Evolutionary conservation across 2,113 vertebrate species (phyloP).

Genomic region (Atrichornis clamosus): DNA sequence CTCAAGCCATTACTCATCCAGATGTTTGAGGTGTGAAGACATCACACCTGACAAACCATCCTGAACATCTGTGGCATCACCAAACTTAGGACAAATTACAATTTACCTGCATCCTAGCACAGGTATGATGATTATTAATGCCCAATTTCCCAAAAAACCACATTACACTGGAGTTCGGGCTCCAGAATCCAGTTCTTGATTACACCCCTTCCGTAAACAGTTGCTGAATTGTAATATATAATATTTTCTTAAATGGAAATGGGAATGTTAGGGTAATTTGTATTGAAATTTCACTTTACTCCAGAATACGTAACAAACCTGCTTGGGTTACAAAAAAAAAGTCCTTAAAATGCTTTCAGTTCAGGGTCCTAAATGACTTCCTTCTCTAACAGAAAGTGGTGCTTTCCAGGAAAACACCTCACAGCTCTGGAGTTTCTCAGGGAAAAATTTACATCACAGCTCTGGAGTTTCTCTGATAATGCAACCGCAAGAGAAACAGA

Average conservation of each 20-base stretch:
- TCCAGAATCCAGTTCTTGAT: neutral
- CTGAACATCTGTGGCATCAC: neutral
- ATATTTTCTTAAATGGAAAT: fast-evolving
- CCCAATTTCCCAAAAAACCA: neutral
- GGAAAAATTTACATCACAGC: fast-evolving
- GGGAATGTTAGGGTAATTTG: fast-evolving
- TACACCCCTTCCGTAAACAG: fast-evolving
- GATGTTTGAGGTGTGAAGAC: neutral
- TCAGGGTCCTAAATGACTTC: neutral
- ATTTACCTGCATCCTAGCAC: neutral
- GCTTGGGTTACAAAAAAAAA: neutral
- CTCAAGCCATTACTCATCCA: neutral
- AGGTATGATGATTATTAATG: fast-evolving
- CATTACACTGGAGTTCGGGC: neutral
- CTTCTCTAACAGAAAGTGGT: fast-evolving
- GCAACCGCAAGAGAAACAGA: neutral
- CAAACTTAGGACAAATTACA: fast-evolving
- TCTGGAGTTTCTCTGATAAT: fast-evolving
- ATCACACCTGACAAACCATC: neutral
- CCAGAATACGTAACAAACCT: too few species aligned
- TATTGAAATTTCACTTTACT: neutral
- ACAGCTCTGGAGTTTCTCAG: neutral
- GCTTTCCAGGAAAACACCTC: neutral
- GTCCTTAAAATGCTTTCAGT: neutral
- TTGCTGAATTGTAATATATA: fast-evolving